Base-by-base conservation (phyloP, 2,113 vertebrate genomes). In the Tragulus kanchil region DNA sequence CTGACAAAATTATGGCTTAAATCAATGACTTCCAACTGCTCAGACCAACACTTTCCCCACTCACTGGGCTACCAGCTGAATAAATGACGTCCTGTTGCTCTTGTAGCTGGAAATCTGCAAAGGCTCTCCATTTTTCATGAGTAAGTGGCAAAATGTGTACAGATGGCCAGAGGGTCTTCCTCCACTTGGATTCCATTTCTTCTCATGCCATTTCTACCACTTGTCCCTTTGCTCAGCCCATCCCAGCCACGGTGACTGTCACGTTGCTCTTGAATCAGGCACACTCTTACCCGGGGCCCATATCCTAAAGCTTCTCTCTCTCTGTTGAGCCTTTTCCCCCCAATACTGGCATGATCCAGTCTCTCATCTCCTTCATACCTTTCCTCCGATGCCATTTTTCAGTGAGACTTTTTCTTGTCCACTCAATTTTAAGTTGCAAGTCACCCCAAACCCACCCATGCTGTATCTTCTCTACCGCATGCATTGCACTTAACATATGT, bases 371-470 rank as follows among this genome's bases (percentile, higher is more conserved):
- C 67, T 85, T 73, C 12, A 19, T 36, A 54, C 17, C 59, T 91
- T 94, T 90, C n/a, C 36, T 89, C 71, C 77, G 82, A 36, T 59
- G 36, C 11, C 25, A 69, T 71, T 94, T 78, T 85, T 71, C 65
- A 82, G 19, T n/a, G 31, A 90, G 19, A 23, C n/a, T 25, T 85
- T 79, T 79, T 59, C 69, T 54, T 81, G 23, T 31, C 62, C 8
- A 79, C 19, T 61, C 28, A n/a, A 6, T 67, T 79, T 69, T 79
- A 92, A 94, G 85, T 62, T 56, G 62, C 21, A 78, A 52, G 13
- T 82, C 85, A 88, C 17, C 31, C 50, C 31, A 62, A 94, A 52
- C 2, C 87, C 67, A 65, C 3, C 48, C 28, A 67, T 1, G 5
- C 48, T 90, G 62, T 87, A 25, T 31, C 58, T 78, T 85, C 58